Base-by-base conservation (phyloP, 2,113 vertebrate species). In the Trogon melanurus region DNA sequence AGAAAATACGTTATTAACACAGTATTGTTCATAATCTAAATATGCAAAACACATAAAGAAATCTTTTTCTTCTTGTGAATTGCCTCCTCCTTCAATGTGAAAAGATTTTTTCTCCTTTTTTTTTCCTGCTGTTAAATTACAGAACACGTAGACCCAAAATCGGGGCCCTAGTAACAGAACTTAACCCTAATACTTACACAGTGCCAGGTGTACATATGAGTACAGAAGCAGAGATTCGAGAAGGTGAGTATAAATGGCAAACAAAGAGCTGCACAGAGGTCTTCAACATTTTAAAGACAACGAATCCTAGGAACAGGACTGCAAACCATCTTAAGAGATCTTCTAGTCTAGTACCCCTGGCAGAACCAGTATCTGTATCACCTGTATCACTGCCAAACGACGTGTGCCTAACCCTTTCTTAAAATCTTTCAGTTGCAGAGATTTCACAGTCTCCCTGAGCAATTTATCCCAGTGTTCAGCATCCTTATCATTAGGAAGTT, bases 1-100 rank as follows among this genome's bases (percentile, higher is more conserved):
- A 78, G 51, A 79, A 93, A 93, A 70, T 25, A 62, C 4, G 26
- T 74, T 83, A 80, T 91, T 85, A 67, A 85, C 65, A 72, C 76
- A 47, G 38, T 38, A 84, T 69, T 89, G 84, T 64, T 48, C 36
- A 5, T 47, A 62, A 95, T 30, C 53, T 92, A 75, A 93, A 92
- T 74, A 93, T 9, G 62, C 30, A 61, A 87, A 92, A 91, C 0
- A 0, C 12, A 60, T 18, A 50, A 75, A 74, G 27, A 75, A 47
- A 54, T 84, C 18, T 47, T 83, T 89, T 83, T 89, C 51, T 75
- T 70, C 50, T 29, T 57, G 36, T 23, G 53, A 75, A 70, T 66
- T 0, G 0, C 66, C 38, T 47, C 30, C 32, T 56, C 32, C 41
- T 79, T 85, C 72, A 70, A 22, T 0, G 3, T 32, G 50, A 60